Evolutionary conservation across 2,797 vertebrate genomes (phyloP).

Genomic region (Heterohyrax brucei): DNA sequence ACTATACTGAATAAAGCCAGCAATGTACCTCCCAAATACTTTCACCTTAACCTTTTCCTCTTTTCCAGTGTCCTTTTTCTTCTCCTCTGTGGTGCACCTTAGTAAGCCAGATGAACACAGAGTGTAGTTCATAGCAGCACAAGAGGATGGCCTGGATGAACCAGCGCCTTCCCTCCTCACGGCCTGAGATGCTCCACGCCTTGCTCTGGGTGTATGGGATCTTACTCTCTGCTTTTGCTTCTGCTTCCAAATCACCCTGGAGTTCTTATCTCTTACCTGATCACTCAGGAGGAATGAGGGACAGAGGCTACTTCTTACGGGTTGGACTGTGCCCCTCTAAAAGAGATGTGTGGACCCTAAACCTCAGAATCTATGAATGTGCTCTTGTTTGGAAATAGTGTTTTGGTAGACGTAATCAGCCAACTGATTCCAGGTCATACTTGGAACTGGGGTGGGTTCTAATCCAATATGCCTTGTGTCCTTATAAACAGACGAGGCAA

Average conservation of each 20-base stretch:
- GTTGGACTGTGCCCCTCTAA: too few relatives aligned
- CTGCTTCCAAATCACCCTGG: background rate
- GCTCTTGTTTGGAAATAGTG: too few relatives aligned
- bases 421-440: too few relatives aligned
- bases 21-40: accelerated
- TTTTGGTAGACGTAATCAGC: too few relatives aligned
- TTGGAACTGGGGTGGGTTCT: too few relatives aligned
- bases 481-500: too few relatives aligned
- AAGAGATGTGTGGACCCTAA: too few relatives aligned
- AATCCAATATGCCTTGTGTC: too few relatives aligned
- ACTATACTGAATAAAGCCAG: background rate
- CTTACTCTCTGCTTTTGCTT: background rate
- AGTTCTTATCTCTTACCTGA: background rate
- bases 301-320: background rate
- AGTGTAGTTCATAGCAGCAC: accelerated
- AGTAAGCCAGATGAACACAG: too few relatives aligned
- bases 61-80: background rate
- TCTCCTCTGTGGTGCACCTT: background rate
- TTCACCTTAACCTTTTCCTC: background rate
- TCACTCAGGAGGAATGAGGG: background rate
- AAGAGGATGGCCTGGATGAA: accelerated
- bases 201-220: background rate
- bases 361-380: too few relatives aligned
- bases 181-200: background rate
- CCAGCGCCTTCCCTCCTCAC: background rate